Percentiles rank a stretch among this genome's conserved stretches.
phyloP scores from a whole-genome alignment of 2,797 vertebrate genomes.

The Sorex maritimensis region DNA sequence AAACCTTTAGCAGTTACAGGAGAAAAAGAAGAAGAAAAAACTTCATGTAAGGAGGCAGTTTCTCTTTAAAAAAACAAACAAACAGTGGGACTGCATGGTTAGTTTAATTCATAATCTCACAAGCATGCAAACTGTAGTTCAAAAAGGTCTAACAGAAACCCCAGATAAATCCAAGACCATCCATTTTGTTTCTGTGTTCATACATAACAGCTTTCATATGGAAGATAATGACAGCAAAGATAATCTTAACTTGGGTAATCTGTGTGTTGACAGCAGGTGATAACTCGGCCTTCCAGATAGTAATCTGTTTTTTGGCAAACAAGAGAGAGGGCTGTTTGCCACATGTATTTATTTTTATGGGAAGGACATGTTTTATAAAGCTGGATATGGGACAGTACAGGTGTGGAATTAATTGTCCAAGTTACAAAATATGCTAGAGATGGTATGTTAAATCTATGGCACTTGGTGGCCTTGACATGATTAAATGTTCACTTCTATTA shows the following conservation, averaged over 20 bases:
- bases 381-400: constrained; percentile 73
- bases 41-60: constrained; percentile 74
- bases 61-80: constrained; percentile 20
- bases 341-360: constrained; percentile 78
- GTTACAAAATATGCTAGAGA: constrained; percentile 84
- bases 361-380: constrained; percentile 82
- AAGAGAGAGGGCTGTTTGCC: constrained; percentile 77
- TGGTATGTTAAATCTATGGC: constrained; percentile 73
- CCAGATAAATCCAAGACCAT: constrained; percentile 59
- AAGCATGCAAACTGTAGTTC: constrained; percentile 54
- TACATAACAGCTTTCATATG: constrained; percentile 63
- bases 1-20: constrained; percentile 75
- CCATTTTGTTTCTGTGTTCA: constrained; percentile 46
- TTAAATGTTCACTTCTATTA: constrained; percentile 79
- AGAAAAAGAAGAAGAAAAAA: constrained; percentile 1
- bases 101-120: constrained; percentile 67
- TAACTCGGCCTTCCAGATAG: constrained; percentile 77
- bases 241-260: constrained; percentile 79
- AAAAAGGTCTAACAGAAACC: constrained; percentile 73
- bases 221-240: constrained; percentile 60
- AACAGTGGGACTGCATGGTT: background rate
- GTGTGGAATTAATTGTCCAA: constrained; percentile 80
- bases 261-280: constrained; percentile 81
- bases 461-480: constrained; percentile 74
- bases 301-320: constrained; percentile 82